Evolutionary conservation across 2,113 vertebrate species (phyloP), one percentile per base, ranked within the genome.

Genomic region (Sula dactylatra): DNA sequence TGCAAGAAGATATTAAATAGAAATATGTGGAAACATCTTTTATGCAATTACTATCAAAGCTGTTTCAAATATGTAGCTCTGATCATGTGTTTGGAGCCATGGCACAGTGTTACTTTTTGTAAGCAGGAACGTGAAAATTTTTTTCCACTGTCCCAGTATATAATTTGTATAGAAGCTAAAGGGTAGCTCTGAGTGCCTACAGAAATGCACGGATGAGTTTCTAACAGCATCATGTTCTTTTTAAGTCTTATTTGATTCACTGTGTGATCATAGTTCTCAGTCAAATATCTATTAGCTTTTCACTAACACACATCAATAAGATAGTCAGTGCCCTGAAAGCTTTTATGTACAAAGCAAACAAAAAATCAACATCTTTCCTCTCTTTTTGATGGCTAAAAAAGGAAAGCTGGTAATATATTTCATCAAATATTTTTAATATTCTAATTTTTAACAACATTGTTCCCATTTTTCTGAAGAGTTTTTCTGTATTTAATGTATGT

Each of bases 241-340:
- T 27, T 29, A 70, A 47, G 19, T 82, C 79, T 94, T 86, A 42
- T 77, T 66, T 81, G 3, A 90, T 73, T 88, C 85, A 82, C 34
- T 65, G 18, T 80, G 31, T 80, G 44, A 72, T 66, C 86, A 54
- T n/a, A 52, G 27, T 56, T 90, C 56, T 86, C 66, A 77, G 54
- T 77, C 61, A 72, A 92, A 83, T 96, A 79, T 27, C 49, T 86
- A 27, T 82, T 90, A 55, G n/a, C 40, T 92, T 88, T 95, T 82
- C 58, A 45, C 47, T 69, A 92, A 54, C 18, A 64, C 16, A 47
- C 5, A 0, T 81, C 54, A 74, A 47, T 73, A 77, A 83, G 49
- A 54, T 5, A 69, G 10, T 44, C 80, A 58, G 36, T 52, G 27
- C 7, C 40, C 78, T 70, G 76, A 77, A 88, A 94, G 21, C 24